Conservation (phyloP, 2,113 vertebrate species). For the Microtus pennsylvanicus region DNA sequence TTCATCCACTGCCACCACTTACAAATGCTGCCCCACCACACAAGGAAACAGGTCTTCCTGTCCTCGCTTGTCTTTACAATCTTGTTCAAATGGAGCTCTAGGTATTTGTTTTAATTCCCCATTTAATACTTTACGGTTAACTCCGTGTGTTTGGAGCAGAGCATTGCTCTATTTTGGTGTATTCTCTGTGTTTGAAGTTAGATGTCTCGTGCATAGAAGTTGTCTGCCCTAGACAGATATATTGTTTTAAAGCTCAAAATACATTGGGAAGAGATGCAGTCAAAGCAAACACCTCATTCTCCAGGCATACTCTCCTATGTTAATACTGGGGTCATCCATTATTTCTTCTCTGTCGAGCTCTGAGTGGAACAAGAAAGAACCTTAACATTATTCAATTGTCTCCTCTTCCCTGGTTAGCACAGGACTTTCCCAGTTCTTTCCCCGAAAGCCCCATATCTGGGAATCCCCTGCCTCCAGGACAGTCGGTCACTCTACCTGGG, state of each 20-base stretch:
- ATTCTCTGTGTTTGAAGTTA: conserved; percentile 20
- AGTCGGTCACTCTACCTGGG: background rate
- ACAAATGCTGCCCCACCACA: background rate
- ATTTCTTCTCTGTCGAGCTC: background rate
- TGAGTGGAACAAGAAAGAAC: background rate
- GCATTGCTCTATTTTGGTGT: conserved; percentile 19
- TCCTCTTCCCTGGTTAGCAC: conserved; percentile 6
- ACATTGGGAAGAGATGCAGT: background rate
- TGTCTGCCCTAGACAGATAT: background rate
- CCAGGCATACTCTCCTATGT: background rate
- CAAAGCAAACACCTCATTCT: background rate
- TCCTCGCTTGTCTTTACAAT: conserved; percentile 22
- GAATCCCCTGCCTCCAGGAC: background rate
- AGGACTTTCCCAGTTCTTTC: conserved; percentile 29
- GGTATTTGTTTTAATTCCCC: conserved; percentile 8
- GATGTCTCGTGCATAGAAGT: background rate
- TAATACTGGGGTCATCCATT: background rate
- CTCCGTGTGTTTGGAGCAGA: background rate
- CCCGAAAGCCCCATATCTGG: background rate
- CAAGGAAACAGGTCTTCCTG: background rate
- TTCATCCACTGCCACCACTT: background rate
- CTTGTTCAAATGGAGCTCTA: conserved; percentile 19
- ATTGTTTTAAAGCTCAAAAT: conserved; percentile 20
- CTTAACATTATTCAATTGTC: background rate
- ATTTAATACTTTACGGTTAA: background rate